Base-by-base conservation (phyloP, 2,113 vertebrate genomes). In the Oreochromis aureus region DNA sequence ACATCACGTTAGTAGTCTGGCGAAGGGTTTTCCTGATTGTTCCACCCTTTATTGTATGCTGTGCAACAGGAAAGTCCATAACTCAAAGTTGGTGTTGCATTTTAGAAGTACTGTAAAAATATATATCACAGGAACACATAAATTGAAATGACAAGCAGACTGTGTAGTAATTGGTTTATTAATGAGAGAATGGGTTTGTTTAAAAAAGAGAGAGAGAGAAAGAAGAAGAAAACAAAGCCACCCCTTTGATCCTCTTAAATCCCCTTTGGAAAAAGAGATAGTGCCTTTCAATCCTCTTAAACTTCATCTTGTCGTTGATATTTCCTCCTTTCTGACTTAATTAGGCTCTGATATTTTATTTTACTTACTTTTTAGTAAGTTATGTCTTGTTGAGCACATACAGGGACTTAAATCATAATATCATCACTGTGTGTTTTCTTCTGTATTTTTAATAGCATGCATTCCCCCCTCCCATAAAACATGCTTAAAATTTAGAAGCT, bases 231-330 rank as follows among this genome's bases (percentile, higher is more conserved):
- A 78, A 78, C 73, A 78, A 78, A 78, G 46, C 46, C 1, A 82
- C 27, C 39, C 12, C 56, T 82, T 82, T 82, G 80, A 82, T 82
- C 39, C 27, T 82, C 41, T 34, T 48, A 63, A 34, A 61, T 82
- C 89, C 69, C 24, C 66, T 76, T 58, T 61, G 54, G 22, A 66
- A 78, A 78, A 78, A 53, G 71, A 78, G 73, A 51, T 34, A 53
- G 46, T 53, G 73, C 46, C 73, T 78, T 93, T 90, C 81, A 83
- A 91, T 92, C 84, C 76, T 80, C 51, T 84, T 84, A 92, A 84
- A 80, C 84, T 84, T 91, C 82, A 92, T 92, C 83, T 80, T 85
- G 53, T 71, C 82, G 61, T 85, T 87, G 84, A 88, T 82, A 89
- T 91, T 90, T 87, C 61, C 18, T 86, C 79, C 24, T 78, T 22